Conservation (phyloP, 2,888 invertebrate species). For the Hypomecis punctinalis region DNA sequence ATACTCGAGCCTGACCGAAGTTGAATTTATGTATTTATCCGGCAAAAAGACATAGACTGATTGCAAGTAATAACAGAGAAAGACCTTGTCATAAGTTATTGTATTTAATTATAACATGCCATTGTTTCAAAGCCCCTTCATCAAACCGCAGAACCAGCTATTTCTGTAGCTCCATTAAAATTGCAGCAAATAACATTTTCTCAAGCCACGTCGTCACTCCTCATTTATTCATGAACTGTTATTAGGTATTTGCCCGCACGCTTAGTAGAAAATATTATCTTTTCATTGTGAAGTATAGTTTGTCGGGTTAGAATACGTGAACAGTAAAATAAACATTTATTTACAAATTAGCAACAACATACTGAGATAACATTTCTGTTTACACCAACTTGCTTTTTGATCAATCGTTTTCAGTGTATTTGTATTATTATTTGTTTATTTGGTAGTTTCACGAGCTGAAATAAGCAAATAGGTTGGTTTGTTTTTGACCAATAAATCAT, state of each 20-base stretch:
- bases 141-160: neutral
- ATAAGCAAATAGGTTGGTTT: neutral
- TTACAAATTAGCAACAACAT: neutral
- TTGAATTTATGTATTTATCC: no score
- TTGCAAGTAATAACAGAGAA: neutral
- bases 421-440: neutral
- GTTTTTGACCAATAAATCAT: conserved; percentile 10
- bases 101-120: neutral
- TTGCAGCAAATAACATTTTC: conserved; percentile 18
- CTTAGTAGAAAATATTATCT: conserved; percentile 13
- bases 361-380: neutral
- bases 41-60: no score
- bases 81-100: neutral
- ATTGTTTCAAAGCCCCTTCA: conserved; percentile 6
- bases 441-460: conserved; percentile 3
- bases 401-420: neutral
- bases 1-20: no score
- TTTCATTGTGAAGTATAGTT: conserved; percentile 7
- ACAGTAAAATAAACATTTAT: neutral
- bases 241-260: conserved; percentile 7
- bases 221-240: conserved; percentile 15
- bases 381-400: neutral
- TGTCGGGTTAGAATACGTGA: conserved; percentile 1
- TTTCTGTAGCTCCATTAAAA: conserved; percentile 8
- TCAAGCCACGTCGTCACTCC: conserved; percentile 6